Conservation (phyloP, 2,888 invertebrate species). For the Pycnomerus fuliginosus region DNA sequence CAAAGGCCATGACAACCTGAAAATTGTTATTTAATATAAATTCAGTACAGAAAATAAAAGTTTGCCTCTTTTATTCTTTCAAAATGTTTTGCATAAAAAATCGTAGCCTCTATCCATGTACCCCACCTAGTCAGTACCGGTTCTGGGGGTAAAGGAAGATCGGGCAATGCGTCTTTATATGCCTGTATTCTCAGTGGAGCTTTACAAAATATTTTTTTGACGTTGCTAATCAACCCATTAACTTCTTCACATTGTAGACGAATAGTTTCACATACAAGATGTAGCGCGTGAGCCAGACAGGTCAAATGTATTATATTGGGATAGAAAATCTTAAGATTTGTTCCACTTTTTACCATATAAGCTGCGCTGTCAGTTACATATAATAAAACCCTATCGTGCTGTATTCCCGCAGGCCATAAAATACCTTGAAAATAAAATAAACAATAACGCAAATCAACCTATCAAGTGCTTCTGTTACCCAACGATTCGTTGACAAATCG, state of each 20-base stretch:
- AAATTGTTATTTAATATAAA: neutral
- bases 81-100: slow-evolving; percentile 33
- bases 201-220: slow-evolving; percentile 41
- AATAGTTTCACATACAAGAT: slow-evolving; percentile 37
- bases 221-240: slow-evolving; percentile 32
- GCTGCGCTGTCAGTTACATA: slow-evolving; percentile 18
- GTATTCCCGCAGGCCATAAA: no score
- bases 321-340: slow-evolving; percentile 33
- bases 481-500: no score
- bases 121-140: slow-evolving; percentile 41
- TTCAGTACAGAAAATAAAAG: neutral
- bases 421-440: no score
- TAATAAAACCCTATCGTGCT: no score
- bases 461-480: no score
- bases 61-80: slow-evolving; percentile 16
- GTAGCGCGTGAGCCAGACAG: slow-evolving; percentile 39
- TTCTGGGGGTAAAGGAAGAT: slow-evolving; percentile 35
- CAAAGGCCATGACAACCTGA: no score
- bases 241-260: slow-evolving; percentile 29
- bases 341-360: slow-evolving; percentile 35
- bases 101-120: no score
- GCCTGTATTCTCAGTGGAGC: slow-evolving; percentile 30
- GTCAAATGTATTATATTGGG: slow-evolving; percentile 37
- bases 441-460: no score
- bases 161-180: slow-evolving; percentile 36